Evolutionary conservation across 2,888 invertebrate species (phyloP), one percentile per base, ranked within the genome.

Genomic region (Eubasilissa splendida): DNA sequence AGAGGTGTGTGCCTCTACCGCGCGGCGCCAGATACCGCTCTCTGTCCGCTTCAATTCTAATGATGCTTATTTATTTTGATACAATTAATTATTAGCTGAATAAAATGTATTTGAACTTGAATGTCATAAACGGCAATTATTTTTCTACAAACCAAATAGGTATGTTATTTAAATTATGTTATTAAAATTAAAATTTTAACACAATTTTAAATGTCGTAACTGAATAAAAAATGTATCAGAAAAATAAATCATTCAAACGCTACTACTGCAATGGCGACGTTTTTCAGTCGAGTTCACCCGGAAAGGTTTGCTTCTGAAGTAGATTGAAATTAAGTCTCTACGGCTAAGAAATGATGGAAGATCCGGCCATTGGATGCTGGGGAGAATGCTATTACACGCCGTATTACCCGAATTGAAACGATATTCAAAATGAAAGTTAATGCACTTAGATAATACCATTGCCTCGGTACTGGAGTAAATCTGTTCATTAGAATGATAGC

Each of bases 311-410:
- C 71, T 54, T 8, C 22, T 14, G 8, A 71, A 71, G 11, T 53
- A 71, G 53, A 71, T 71, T 71, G 71, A 71, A 71, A 71, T 71
- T 53, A 11, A 5, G 53, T 71, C 71, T 53, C 53, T 3, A 14
- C n/a, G 54, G 71, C 71, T 71, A 14, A 52, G 14, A 53, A 11
- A 53, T 53, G 71, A 71, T 54, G 22, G 53, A 53, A 53, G 53
- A 14, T 22, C 50, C 42, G 33, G n/a, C 58, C 12, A 5, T 58
- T 50, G 50, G 33, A 52, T 50, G 7, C 3, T 14, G 31, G 50
- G 52, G 42, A n/a, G 14, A 52, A 8, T 9, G 50, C 12, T 58
- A 68, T 68, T 68, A 68, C 14, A 68, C 52, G 68, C 52, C 68
- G 52, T 68, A 68, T 68, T 68, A 68, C 68, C 50, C 52, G 42